A percentile compares a stretch with the other conserved stretches of the same genome.
These are phyloP conservation scores for Labrus mixtus DNA, from an alignment of 2,113 vertebrate species.

Conservation along the genomic window DNA sequence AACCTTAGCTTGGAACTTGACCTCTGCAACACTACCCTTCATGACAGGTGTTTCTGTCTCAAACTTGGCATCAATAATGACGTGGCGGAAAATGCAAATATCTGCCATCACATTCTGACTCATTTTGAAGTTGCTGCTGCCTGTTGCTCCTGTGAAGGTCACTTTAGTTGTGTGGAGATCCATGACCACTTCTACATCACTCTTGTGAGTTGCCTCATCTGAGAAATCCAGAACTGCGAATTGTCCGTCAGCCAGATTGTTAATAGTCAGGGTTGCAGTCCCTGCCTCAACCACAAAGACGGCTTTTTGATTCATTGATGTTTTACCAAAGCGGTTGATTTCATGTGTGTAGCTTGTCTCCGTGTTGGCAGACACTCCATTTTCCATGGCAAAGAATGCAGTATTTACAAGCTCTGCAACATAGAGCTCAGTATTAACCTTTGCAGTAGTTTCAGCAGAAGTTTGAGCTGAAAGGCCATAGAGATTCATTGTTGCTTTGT, in stretches of 20 bases:
- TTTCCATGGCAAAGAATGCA: constrained; percentile 78
- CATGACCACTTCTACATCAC: constrained; percentile 80
- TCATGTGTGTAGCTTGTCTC: constrained; percentile 85
- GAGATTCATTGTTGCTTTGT: constrained; percentile 80
- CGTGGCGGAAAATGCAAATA: constrained; percentile 78
- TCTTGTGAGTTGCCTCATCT: constrained; percentile 87
- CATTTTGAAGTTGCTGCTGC: constrained; percentile 81
- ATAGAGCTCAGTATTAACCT: constrained; percentile 82
- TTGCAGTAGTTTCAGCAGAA: constrained; percentile 83
- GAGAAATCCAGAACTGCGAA: constrained; percentile 79
- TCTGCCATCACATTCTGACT: constrained; percentile 85
- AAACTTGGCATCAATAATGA: constrained; percentile 81
- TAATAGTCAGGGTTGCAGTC: constrained; percentile 76
- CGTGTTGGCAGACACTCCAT: constrained; percentile 82
- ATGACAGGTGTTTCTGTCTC: constrained; percentile 86
- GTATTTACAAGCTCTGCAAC: constrained; percentile 81
- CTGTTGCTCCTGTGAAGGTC: constrained; percentile 83
- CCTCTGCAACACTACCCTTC: constrained; percentile 82
- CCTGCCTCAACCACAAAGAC: constrained; percentile 80
- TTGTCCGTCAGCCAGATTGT: constrained; percentile 85
- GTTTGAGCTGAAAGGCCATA: constrained; percentile 77
- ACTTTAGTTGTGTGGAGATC: constrained; percentile 80
- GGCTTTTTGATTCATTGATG: constrained; percentile 81
- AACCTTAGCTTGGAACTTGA: constrained; percentile 81
- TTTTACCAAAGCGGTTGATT: constrained; percentile 84